These are phyloP conservation scores for Sylvilagus floridanus DNA, from an alignment of 2,797 vertebrate genomes.

Conservation along the genomic window DNA sequence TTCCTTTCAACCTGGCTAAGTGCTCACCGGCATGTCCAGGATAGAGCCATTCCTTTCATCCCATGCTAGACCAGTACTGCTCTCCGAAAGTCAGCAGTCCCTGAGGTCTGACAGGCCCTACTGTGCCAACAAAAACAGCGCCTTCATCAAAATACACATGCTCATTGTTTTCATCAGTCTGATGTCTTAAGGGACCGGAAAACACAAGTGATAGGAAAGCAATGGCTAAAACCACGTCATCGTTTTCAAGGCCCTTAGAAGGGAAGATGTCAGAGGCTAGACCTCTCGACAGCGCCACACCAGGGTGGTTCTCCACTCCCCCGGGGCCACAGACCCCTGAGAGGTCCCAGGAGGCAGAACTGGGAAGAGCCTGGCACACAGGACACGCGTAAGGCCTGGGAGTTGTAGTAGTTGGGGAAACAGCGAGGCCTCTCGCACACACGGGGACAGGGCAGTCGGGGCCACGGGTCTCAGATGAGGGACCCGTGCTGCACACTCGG, in stretches of 20 bases:
- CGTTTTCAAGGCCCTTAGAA: background rate
- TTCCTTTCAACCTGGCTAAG: background rate
- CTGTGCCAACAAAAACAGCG: background rate
- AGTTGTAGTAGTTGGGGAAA: background rate
- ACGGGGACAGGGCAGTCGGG: too few species aligned
- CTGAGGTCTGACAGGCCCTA: background rate
- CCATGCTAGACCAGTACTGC: background rate
- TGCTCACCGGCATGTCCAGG: background rate
- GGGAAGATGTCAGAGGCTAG: background rate
- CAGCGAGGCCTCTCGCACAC: background rate
- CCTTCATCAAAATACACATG: background rate
- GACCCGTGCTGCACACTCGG: background rate
- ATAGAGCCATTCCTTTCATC: slow-evolving; percentile 45
- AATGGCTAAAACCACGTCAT: background rate
- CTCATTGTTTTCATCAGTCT: background rate
- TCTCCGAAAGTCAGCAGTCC: background rate
- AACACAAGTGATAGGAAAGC: background rate
- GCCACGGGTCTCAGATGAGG: background rate
- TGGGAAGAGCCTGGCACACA: background rate
- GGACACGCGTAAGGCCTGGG: background rate
- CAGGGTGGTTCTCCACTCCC: background rate
- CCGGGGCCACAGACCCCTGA: background rate
- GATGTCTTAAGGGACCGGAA: background rate
- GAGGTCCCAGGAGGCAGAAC: background rate
- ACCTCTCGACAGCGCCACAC: background rate